Evolutionary conservation across 2,113 vertebrate genomes (phyloP).

Genomic region (Corvus moneduloides): DNA sequence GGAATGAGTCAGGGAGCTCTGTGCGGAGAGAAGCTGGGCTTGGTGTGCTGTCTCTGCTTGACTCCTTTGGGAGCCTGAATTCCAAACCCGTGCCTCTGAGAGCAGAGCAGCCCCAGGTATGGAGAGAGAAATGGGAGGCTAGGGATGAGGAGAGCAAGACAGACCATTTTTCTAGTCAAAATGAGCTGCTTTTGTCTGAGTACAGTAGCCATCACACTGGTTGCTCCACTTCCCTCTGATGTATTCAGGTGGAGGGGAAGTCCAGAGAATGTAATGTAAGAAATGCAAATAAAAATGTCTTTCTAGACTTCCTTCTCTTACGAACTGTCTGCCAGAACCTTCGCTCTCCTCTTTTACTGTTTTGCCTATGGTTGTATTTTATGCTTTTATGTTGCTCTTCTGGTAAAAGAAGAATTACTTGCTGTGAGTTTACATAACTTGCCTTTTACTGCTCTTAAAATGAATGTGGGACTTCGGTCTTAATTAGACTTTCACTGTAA

Average conservation of each 20-base stretch:
- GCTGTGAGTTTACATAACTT: conserved; percentile 54
- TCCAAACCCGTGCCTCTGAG: background rate
- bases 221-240: conserved; percentile 5
- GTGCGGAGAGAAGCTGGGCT: background rate
- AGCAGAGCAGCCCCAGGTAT: background rate
- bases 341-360: background rate
- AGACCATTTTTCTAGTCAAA: background rate
- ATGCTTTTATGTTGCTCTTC: conserved; percentile 42
- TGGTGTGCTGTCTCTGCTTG: background rate
- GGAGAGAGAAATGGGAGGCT: background rate
- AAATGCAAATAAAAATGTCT: conserved; percentile 57
- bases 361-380: conserved; percentile 43
- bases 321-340: conserved; percentile 18
- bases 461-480: conserved; percentile 28
- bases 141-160: background rate
- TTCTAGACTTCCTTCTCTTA: conserved; percentile 55
- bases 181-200: background rate
- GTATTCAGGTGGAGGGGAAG: conserved; percentile 48
- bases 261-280: conserved; percentile 36
- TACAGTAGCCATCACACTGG: background rate
- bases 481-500: conserved; percentile 19
- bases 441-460: conserved; percentile 31
- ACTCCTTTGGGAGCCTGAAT: background rate
- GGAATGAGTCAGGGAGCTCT: background rate
- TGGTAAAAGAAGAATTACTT: conserved; percentile 60